A percentile compares a stretch with the other conserved stretches of the same genome.
These are phyloP conservation scores for Stegodyphus mimosarum DNA, from an alignment of 1,140 invertebrate species.

Conservation along the genomic window DNA sequence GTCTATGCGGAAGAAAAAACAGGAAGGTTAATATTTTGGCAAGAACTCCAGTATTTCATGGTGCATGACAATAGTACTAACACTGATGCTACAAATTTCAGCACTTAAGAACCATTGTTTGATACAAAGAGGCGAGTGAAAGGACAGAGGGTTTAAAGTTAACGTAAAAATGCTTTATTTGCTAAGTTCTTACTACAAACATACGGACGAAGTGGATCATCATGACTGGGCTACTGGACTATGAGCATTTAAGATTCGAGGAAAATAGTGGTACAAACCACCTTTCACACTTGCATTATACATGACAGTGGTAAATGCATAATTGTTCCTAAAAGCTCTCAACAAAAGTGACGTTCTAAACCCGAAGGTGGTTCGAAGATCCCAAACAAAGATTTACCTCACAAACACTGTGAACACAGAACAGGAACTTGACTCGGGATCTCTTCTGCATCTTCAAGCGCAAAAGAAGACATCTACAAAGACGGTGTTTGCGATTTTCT, in stretches of 20 bases:
- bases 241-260: background rate
- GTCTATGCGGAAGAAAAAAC: too few relatives aligned
- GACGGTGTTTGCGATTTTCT: background rate
- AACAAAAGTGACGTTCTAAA: background rate
- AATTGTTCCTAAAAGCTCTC: background rate
- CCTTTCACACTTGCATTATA: background rate
- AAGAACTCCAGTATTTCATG: too few relatives aligned
- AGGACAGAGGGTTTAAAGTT: background rate
- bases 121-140: background rate
- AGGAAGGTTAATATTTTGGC: too few relatives aligned
- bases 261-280: background rate
- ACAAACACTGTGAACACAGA: background rate
- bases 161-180: background rate
- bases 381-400: background rate
- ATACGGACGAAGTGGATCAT: background rate
- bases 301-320: background rate
- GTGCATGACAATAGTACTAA: too few relatives aligned
- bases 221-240: background rate
- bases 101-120: background rate
- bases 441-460: background rate
- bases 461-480: background rate
- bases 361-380: background rate
- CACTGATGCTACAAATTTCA: background rate
- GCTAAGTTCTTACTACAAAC: background rate
- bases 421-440: background rate